Evolutionary conservation across 2,113 vertebrate genomes (phyloP).

Genomic region (Copsychus sechellarum): DNA sequence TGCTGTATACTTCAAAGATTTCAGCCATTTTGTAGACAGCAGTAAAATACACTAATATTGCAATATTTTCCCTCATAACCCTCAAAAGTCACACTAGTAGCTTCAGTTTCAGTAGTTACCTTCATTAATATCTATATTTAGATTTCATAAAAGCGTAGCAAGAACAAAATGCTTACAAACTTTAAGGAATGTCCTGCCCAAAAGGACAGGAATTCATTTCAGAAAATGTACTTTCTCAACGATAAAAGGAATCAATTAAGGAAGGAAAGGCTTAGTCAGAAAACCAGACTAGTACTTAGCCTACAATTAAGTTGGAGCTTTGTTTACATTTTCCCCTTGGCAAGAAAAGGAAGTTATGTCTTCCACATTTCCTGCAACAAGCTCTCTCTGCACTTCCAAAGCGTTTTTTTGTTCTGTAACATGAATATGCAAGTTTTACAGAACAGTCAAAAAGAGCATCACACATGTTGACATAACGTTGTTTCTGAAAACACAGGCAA

Average conservation of each 20-base stretch:
- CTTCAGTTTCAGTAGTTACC: neutral
- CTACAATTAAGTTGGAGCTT: slow-evolving; percentile 1
- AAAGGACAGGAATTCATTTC: neutral
- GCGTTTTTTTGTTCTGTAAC: neutral
- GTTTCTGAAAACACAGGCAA: neutral
- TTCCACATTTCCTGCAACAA: slow-evolving; percentile 50
- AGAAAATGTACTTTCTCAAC: neutral
- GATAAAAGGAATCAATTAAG: slow-evolving; percentile 11
- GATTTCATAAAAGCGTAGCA: neutral
- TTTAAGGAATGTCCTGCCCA: neutral
- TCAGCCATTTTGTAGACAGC: neutral
- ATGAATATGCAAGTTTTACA: neutral
- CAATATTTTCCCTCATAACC: neutral
- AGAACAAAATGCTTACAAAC: neutral
- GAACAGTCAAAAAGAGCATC: neutral
- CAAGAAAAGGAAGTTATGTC: slow-evolving; percentile 50
- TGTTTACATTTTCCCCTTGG: slow-evolving; percentile 48
- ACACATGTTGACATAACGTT: neutral
- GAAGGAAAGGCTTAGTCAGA: slow-evolving; percentile 49
- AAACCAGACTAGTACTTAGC: slow-evolving; percentile 13
- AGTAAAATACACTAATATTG: neutral
- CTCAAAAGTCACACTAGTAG: neutral
- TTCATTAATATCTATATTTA: neutral
- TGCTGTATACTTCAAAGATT: neutral
- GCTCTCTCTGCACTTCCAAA: neutral